phyloP scores from a whole-genome alignment of 2,113 vertebrate genomes.

The Ictidomys tridecemlineatus region DNA sequence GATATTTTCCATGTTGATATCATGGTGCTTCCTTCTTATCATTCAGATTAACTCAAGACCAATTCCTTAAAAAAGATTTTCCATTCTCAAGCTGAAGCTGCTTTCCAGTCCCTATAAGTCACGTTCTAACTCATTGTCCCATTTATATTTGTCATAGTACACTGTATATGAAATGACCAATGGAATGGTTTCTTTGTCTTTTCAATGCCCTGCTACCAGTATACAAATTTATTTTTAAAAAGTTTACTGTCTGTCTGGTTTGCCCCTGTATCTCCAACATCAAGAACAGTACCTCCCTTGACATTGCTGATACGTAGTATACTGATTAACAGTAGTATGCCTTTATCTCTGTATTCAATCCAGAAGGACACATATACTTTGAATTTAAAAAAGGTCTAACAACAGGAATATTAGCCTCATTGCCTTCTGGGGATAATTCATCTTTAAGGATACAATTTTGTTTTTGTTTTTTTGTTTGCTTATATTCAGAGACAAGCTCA shows the following conservation, averaged over 20 bases:
- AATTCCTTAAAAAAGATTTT: not conserved
- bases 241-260: not conserved
- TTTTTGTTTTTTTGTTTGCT: not conserved
- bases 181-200: not conserved
- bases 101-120: not conserved
- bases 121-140: not conserved
- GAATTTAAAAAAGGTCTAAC: not conserved
- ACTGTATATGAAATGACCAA: not conserved
- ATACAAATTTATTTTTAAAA: not conserved
- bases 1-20: not conserved
- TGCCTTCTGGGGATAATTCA: not conserved
- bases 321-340: not conserved
- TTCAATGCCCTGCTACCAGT: not conserved
- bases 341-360: not conserved
- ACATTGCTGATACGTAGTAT: accelerated
- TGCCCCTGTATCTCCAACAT: not conserved
- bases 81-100: not conserved
- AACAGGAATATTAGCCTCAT: not conserved
- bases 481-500: not conserved
- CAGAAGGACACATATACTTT: not conserved
- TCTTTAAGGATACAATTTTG: not conserved
- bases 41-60: not conserved
- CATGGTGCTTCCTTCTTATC: not conserved
- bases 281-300: not conserved
- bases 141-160: not conserved